A percentile compares a stretch with the other conserved stretches of the same genome.
These are phyloP conservation scores for Cheilosia impressa DNA, from an alignment of 2,888 invertebrate genomes.

Conservation along the genomic window DNA sequence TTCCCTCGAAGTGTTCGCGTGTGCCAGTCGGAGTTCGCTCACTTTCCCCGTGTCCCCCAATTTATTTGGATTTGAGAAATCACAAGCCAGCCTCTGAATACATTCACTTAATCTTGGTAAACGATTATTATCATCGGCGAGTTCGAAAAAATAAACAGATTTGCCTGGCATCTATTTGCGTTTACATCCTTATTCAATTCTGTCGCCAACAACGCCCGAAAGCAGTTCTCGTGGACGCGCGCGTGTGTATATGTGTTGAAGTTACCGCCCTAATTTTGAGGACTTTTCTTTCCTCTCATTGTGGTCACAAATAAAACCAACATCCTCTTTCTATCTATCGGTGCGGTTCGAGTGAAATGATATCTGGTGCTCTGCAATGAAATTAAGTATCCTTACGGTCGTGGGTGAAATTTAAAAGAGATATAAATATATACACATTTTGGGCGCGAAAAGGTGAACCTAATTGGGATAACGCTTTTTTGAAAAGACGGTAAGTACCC, in stretches of 20 bases:
- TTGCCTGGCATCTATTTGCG: slow-evolving; percentile 47
- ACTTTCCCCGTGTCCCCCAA: slow-evolving; percentile 41
- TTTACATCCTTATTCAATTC: slow-evolving; percentile 29
- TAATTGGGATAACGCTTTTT: slow-evolving; percentile 66
- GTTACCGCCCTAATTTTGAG: slow-evolving; percentile 74
- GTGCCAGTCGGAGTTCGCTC: slow-evolving; percentile 40
- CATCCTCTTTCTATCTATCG: slow-evolving; percentile 33
- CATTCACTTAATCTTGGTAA: slow-evolving; percentile 17
- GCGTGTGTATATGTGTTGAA: slow-evolving; percentile 50
- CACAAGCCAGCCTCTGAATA: slow-evolving; percentile 30
- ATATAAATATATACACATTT: slow-evolving; percentile 13
- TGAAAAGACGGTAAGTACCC: slow-evolving; percentile 58
- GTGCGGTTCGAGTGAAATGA: slow-evolving; percentile 60
- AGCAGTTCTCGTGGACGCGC: slow-evolving; percentile 36
- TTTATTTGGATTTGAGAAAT: slow-evolving; percentile 22
- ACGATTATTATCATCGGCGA: slow-evolving; percentile 2
- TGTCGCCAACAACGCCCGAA: slow-evolving; percentile 49
- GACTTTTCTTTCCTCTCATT: slow-evolving; percentile 37
- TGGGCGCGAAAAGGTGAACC: slow-evolving; percentile 64
- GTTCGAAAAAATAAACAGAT: slow-evolving; percentile 39
- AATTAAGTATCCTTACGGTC: slow-evolving; percentile 58
- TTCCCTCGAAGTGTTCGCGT: slow-evolving; percentile 67
- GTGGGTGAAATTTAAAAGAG: slow-evolving; percentile 61
- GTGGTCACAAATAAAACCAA: slow-evolving; percentile 42
- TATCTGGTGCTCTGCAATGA: slow-evolving; percentile 53